Evolutionary conservation across 1,140 invertebrate genomes (phyloP), one percentile per base, ranked within the genome.

Genomic region (Pogonomyrmex californicus): DNA sequence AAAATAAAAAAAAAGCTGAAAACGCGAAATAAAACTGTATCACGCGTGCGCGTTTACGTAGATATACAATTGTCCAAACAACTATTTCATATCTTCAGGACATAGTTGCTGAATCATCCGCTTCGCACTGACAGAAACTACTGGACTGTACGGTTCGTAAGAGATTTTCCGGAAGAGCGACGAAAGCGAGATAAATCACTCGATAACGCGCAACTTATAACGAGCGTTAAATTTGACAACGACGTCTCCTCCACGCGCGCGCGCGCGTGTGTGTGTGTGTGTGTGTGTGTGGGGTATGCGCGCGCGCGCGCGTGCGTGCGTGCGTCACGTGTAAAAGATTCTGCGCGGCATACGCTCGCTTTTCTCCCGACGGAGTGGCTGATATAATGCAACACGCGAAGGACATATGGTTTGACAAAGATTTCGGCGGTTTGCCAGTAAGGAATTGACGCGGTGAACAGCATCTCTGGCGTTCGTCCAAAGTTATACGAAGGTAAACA

Each of bases 401-500:
- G 86, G 81, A 77, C 82, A 91, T 90, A 79, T 86, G 86, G 68
- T 85, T 86, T 77, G 88, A 90, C 90, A 78, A 79, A 88, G 86
- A 91, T 91, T 91, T 88, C 90, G 89, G 90, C 89, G 49, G 77
- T n/a, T 91, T 91, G 90, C 90, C 90, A 91, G 83, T 83, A 75
- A 63, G 65, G 77, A 88, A 91, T 91, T 91, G 87, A 90, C 90
- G 86, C 77, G 81, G 76, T 54, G 76, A 88, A 86, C 88, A 70
- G 63, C 58, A 73, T 56, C 75, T 83, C 75, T 83, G 90, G 90
- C 90, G 47, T 17, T n/a, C 54, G 49, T 86, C 90, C 90, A 91
- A 88, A 91, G 87, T 91, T 90, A 90, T 90, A 68, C 56, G 78
- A 90, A 88, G 58, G 90, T 88, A 91, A 91, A 91, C 87, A 91